phyloP scores from a whole-genome alignment of 2,797 vertebrate genomes.

The Pseudopleuronectes americanus region DNA sequence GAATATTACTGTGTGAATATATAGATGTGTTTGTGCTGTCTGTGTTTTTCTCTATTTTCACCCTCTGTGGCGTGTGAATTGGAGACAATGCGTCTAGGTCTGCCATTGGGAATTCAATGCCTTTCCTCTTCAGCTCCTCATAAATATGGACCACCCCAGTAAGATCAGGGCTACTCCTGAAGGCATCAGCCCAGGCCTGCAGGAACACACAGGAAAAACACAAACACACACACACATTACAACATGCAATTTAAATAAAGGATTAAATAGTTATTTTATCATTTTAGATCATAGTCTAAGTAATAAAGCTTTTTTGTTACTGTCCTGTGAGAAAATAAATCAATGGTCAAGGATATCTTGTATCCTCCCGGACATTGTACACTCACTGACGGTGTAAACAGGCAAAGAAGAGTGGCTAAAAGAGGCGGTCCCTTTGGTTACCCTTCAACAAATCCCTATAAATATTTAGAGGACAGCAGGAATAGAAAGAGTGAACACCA shows the following conservation, averaged over 20 bases:
- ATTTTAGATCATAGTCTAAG: background rate
- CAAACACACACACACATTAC: constrained; percentile 4
- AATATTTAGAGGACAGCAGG: constrained; percentile 42
- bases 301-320: background rate
- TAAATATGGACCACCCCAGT: constrained; percentile 98
- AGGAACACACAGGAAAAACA: constrained; percentile 42
- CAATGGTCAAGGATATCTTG: background rate
- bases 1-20: background rate
- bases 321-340: background rate
- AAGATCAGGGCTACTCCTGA: constrained; percentile 96
- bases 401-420: constrained; percentile 4
- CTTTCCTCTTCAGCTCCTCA: constrained; percentile 98
- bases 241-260: background rate
- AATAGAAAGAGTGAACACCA: constrained; percentile 30
- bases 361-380: background rate
- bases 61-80: constrained; percentile 98
- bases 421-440: constrained; percentile 3
- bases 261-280: background rate
- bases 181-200: constrained; percentile 98
- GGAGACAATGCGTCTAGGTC: constrained; percentile 96
- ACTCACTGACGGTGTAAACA: constrained; percentile 6
- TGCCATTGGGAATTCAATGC: constrained; percentile 97
- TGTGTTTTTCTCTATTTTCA: constrained; percentile 71
- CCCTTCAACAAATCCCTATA: constrained; percentile 24
- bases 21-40: background rate